A percentile compares a stretch with the other conserved stretches of the same genome.
Conservation (phyloP, 1,140 invertebrate species). For the Micrasema longulum region DNA sequence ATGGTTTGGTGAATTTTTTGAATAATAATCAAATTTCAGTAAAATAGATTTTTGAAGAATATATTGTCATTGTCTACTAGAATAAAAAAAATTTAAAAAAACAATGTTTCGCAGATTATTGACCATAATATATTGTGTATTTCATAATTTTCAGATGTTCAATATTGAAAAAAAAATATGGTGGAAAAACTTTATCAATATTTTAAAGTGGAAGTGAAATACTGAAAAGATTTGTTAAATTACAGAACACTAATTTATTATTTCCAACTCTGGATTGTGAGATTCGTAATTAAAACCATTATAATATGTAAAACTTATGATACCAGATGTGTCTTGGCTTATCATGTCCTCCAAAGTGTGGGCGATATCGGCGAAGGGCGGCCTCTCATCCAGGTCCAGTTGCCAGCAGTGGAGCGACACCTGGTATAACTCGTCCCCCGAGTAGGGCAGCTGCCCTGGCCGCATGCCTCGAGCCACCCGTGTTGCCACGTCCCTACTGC, state of each 20-base stretch:
- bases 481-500: conserved; percentile 76
- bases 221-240: too few relatives aligned
- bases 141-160: too few relatives aligned
- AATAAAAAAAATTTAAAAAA: too few relatives aligned
- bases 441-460: conserved; percentile 78
- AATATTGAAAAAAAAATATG: too few relatives aligned
- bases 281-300: conserved; percentile 66
- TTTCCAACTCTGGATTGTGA: conserved; percentile 61
- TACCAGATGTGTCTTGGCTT: conserved; percentile 57
- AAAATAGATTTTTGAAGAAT: too few relatives aligned
- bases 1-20: too few relatives aligned
- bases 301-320: conserved; percentile 64
- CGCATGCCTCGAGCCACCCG: conserved; percentile 76
- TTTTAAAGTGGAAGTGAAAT: too few relatives aligned
- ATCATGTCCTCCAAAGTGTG: conserved; percentile 59
- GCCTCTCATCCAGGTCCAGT: conserved; percentile 82
- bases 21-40: too few relatives aligned
- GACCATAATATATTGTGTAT: too few relatives aligned
- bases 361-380: conserved; percentile 62
- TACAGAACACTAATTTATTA: conserved; percentile 39
- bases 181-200: too few relatives aligned
- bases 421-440: conserved; percentile 84
- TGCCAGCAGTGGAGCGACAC: conserved; percentile 88
- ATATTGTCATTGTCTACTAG: too few relatives aligned
- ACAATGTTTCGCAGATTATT: too few relatives aligned